Conservation (phyloP, 2,113 vertebrate species). For the Myotis lucifugus region DNA sequence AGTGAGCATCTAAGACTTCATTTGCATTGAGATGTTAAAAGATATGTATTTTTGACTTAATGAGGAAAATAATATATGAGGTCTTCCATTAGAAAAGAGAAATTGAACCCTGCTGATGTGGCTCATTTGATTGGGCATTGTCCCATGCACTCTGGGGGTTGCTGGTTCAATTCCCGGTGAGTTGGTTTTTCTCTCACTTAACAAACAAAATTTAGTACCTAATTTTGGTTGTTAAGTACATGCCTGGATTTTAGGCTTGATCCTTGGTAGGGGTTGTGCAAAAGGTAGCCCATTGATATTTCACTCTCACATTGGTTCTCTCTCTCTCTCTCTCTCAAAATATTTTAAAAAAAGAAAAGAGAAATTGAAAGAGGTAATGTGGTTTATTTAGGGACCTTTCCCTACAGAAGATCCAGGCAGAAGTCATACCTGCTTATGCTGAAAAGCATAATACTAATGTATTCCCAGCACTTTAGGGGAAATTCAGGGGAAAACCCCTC, state of each 20-base stretch:
- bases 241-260: no score
- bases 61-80: background rate
- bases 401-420: background rate
- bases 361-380: background rate
- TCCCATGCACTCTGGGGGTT: no score
- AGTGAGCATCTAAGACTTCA: background rate
- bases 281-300: no score
- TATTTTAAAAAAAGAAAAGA: background rate
- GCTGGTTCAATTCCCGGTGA: no score
- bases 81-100: slow-evolving; percentile 24
- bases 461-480: background rate
- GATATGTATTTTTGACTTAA: background rate
- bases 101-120: background rate
- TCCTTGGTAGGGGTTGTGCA: no score
- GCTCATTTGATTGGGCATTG: no score
- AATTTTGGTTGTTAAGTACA: no score
- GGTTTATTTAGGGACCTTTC: background rate
- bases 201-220: no score
- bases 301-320: no score
- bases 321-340: no score
- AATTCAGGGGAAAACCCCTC: background rate
- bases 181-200: no score
- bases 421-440: slow-evolving; percentile 4
- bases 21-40: slow-evolving; percentile 11
- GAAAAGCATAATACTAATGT: background rate